Evolutionary conservation across 1,140 invertebrate genomes (phyloP), one percentile per base, ranked within the genome.

Genomic region (Ooceraea biroi): DNA sequence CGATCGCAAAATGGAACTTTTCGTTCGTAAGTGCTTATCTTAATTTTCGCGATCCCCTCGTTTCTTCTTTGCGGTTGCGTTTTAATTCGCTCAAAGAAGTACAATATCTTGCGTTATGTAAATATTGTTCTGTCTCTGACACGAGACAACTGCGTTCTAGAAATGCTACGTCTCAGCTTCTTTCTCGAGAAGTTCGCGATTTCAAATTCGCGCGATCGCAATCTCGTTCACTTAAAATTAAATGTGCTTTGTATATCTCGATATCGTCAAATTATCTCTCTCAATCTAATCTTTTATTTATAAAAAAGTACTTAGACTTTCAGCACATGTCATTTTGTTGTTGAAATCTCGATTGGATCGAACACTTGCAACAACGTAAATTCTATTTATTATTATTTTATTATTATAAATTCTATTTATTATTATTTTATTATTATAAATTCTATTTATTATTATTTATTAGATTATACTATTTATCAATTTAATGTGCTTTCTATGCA

Each of bases 31-130:
- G 3, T 10, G 3, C 5, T 22, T 4, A 11, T 57, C 36, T 57
- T 73, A 73, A 71, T 71, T 71, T 36, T 71, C 7, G 3, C 27
- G 48, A 36, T 55, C 50, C 55, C 30, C n/a, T n/a, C n/a, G 30
- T 57, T 57, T 44, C 14, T 68, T 19, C n/a, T 19, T 57, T 7
- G 50, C 52, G 3, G 12, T 73, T 25, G 55, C 55, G 10, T 73
- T 57, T 73, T 58, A 73, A 73, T 73, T 14, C 27, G 27, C 12
- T 19, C 36, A 41, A 58, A 44, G 52, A 73, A 73, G 55, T 72
- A 19, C 30, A 72, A 57, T 57, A 72, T 73, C 52, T 73, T 12
- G 14, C 27, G 30, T 72, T 72, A 72, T n/a, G 69, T 73, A 73
- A 73, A 73, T 58, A 58, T 73, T 58, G 57, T 58, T 73, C 52